Percentiles rank a stretch among this genome's conserved stretches.
Conservation (phyloP, 1,140 invertebrate species). For the Trachymyrmex cornetzi region DNA sequence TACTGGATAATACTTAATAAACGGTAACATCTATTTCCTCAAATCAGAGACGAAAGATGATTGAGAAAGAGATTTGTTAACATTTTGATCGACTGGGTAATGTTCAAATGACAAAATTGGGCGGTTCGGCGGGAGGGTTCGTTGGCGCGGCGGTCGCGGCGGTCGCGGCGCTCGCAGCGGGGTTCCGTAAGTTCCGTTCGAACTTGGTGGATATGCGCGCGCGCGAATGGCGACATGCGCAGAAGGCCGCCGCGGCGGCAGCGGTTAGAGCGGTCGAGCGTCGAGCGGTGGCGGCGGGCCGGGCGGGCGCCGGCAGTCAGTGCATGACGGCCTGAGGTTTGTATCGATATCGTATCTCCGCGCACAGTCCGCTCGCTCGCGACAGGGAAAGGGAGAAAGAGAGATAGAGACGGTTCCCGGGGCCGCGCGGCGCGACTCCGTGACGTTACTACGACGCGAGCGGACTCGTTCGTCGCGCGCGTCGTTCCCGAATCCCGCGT, state of each 20-base stretch:
- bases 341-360: slow-evolving; percentile 71
- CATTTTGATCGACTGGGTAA: not conserved
- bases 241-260: slow-evolving; percentile 32
- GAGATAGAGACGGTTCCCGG: slow-evolving; percentile 15
- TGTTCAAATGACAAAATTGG: not conserved
- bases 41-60: not conserved
- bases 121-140: not conserved
- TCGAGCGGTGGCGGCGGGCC: slow-evolving; percentile 50
- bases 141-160: not conserved
- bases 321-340: slow-evolving; percentile 80
- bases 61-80: not conserved
- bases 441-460: slow-evolving; percentile 36
- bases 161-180: not conserved
- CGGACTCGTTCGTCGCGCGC: slow-evolving; percentile 2
- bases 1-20: not conserved
- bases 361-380: slow-evolving; percentile 35
- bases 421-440: slow-evolving; percentile 28
- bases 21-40: not conserved
- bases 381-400: slow-evolving; percentile 46
- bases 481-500: not conserved
- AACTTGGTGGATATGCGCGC: slow-evolving; percentile 42
- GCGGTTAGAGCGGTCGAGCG: not conserved
- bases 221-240: slow-evolving; percentile 70
- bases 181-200: slow-evolving; percentile 51
- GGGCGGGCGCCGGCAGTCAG: slow-evolving; percentile 72